Percentiles rank a stretch among this genome's conserved stretches.
Conservation (phyloP, 2,113 vertebrate species). For the Pluvialis apricaria region DNA sequence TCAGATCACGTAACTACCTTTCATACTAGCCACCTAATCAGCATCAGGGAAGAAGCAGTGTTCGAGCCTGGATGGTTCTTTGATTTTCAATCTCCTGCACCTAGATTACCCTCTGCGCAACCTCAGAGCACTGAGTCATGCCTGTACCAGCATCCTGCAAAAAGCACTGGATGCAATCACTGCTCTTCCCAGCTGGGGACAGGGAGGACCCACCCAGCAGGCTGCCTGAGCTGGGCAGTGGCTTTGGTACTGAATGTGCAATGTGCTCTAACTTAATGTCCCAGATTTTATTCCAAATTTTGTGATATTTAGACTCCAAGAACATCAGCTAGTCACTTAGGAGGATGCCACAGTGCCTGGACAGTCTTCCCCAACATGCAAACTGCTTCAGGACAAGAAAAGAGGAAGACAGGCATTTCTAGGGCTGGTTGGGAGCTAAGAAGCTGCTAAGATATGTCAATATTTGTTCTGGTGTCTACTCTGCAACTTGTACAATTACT, state of each 20-base stretch:
- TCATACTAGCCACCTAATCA: neutral
- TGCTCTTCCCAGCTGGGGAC: neutral
- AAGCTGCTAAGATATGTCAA: fast-evolving
- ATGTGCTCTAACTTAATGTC: fast-evolving
- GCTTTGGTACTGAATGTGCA: fast-evolving
- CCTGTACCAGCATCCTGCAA: neutral
- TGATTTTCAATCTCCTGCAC: neutral
- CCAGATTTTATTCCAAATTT: neutral
- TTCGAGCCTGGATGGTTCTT: neutral
- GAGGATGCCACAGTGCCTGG: neutral
- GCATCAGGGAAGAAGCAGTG: neutral
- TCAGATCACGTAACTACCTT: neutral
- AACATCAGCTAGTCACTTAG: neutral
- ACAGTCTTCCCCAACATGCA: neutral
- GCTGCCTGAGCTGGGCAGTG: neutral
- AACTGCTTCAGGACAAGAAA: neutral
- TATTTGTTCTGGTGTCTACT: neutral
- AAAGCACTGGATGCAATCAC: neutral
- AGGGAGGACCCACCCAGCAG: neutral
- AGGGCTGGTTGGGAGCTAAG: neutral
- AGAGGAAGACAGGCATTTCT: neutral
- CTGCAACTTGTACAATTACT: neutral
- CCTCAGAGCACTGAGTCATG: neutral
- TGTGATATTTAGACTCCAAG: neutral
- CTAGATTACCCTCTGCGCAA: neutral